Percentiles rank a stretch among this genome's conserved stretches.
Conservation (phyloP, 2,113 vertebrate genomes). For the Calyptomena viridis region DNA sequence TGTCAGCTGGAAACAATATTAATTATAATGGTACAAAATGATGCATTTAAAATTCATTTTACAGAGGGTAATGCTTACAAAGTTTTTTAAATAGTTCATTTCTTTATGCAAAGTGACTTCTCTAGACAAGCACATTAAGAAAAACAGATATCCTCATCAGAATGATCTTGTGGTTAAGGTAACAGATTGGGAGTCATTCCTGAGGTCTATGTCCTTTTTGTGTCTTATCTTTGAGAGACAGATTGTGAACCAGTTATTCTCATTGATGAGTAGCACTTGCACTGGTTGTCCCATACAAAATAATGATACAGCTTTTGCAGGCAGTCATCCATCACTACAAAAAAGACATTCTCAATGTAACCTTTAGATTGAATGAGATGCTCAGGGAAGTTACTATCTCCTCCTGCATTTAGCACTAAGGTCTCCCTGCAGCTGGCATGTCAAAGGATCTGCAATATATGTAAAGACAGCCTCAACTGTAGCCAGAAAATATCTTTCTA, state of each 20-base stretch:
- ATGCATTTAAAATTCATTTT: not conserved
- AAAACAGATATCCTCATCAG: not conserved
- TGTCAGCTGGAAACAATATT: not conserved
- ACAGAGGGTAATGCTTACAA: not conserved
- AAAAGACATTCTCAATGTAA: not conserved
- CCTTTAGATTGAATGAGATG: constrained; percentile 25
- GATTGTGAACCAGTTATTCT: constrained; percentile 19
- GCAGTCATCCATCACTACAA: constrained; percentile 11
- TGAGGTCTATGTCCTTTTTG: not conserved
- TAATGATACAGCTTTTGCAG: not conserved
- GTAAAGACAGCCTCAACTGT: not conserved
- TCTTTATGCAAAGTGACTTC: not conserved
- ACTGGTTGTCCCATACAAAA: not conserved
- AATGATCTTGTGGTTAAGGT: not conserved
- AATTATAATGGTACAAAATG: not conserved
- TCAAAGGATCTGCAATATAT: not conserved
- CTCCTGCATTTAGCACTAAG: constrained; percentile 3
- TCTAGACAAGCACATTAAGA: not conserved
- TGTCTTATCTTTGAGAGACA: constrained; percentile 49
- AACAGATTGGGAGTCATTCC: constrained; percentile 7
- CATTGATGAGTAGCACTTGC: not conserved
- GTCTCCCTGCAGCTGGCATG: not conserved
- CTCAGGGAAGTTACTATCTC: not conserved
- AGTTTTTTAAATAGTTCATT: not conserved
- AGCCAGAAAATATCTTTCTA: not conserved